phyloP scores from a whole-genome alignment of 23 tunicate species.

The Botrylloides violaceus region DNA sequence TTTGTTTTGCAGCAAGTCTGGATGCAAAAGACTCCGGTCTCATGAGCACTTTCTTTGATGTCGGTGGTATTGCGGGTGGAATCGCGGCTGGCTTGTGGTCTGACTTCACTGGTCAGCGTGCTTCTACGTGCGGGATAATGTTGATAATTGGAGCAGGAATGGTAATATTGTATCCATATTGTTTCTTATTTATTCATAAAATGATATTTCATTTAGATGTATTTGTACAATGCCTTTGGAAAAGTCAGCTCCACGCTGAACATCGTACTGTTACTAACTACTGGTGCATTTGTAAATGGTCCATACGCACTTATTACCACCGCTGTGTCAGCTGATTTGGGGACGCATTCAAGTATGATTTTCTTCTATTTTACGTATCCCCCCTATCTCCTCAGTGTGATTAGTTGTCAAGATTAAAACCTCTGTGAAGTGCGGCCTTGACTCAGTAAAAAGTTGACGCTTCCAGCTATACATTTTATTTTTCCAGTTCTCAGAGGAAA shows the following conservation, averaged over 20 bases:
- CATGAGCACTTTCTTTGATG: constrained; percentile 77
- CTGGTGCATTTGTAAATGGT: constrained; percentile 90
- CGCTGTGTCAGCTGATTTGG: constrained; percentile 92
- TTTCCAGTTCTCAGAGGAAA: constrained; percentile 73
- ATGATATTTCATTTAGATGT: constrained; percentile 48
- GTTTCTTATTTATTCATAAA: neutral
- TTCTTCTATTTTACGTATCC: too few species aligned
- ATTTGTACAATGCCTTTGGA: constrained; percentile 53
- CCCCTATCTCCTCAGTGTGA: too few species aligned
- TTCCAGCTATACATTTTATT: too few species aligned
- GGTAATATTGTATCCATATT: constrained; percentile 24
- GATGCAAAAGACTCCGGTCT: constrained; percentile 41
- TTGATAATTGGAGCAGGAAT: constrained; percentile 66
- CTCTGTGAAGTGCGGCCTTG: too few species aligned
- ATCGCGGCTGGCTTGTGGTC: constrained; percentile 71
- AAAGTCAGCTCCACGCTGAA: constrained; percentile 40
- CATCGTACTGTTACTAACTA: constrained; percentile 48
- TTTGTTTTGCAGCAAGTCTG: constrained; percentile 31
- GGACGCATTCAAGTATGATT: constrained; percentile 67
- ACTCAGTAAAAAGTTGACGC: too few species aligned
- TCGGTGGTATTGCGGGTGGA: constrained; percentile 92
- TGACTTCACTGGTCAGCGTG: constrained; percentile 49
- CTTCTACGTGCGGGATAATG: constrained; percentile 75
- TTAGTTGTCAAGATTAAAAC: too few species aligned
- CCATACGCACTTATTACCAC: constrained; percentile 95